Conservation (phyloP, 1,140 invertebrate species). For the Hirudo medicinalis region DNA sequence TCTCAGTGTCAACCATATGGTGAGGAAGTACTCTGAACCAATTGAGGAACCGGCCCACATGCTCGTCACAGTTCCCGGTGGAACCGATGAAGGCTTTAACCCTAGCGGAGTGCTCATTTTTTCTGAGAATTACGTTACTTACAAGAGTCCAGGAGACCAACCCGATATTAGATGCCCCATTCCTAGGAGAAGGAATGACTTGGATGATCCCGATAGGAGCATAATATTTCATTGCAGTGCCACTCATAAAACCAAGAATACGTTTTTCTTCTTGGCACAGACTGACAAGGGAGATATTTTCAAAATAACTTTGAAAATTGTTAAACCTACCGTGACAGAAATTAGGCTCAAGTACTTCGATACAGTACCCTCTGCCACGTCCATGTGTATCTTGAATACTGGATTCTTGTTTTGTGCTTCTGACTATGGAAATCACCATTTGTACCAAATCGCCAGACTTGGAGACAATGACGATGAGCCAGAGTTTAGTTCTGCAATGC, state of each 20-base stretch:
- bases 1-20: conserved; percentile 93
- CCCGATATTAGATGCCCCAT: conserved; percentile 97
- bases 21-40: conserved; percentile 94
- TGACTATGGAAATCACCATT: conserved; percentile 97
- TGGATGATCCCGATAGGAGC: conserved; percentile 96
- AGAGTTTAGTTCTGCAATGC: conserved; percentile 96
- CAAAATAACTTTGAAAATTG: conserved; percentile 73
- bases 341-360: conserved; percentile 99
- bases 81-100: conserved; percentile 83
- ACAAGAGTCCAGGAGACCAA: conserved; percentile 98
- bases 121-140: conserved; percentile 97
- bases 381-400: conserved; percentile 95
- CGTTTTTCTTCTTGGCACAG: conserved; percentile 77
- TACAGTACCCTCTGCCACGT: conserved; percentile 84
- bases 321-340: conserved; percentile 93
- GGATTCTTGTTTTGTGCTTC: conserved; percentile 96
- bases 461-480: conserved; percentile 99
- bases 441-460: conserved; percentile 97
- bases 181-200: conserved; percentile 84
- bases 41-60: conserved; percentile 97
- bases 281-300: conserved; percentile 44
- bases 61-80: conserved; percentile 65
- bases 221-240: conserved; percentile 99
- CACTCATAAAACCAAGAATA: conserved; percentile 96
- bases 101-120: conserved; percentile 96